Conservation (phyloP, 2,888 invertebrate genomes). For the Torymus tubicola region DNA sequence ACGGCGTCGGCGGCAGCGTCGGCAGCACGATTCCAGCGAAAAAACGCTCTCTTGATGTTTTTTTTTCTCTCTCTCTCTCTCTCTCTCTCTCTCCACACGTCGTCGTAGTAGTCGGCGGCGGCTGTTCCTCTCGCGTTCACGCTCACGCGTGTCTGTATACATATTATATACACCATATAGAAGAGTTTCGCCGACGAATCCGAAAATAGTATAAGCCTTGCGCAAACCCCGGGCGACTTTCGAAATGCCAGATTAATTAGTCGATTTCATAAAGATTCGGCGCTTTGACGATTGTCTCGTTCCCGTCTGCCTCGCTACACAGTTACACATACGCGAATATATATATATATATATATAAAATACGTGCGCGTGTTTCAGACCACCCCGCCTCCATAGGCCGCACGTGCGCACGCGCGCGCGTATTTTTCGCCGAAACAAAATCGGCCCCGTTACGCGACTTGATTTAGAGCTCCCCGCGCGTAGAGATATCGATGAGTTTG, state of each 20-base stretch:
- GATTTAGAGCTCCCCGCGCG: conserved; percentile 44
- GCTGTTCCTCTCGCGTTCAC: no score
- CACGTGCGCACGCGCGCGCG: neutral
- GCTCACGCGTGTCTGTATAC: no score
- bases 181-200: no score
- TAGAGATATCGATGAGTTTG: conserved; percentile 39
- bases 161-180: no score
- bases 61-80: neutral
- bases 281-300: conserved; percentile 58
- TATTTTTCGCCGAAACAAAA: conserved; percentile 44
- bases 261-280: conserved; percentile 61
- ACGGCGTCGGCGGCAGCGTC: conserved; percentile 10
- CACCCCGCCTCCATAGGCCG: conserved; percentile 35
- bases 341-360: no score
- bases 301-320: neutral
- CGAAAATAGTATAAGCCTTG: neutral
- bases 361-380: neutral
- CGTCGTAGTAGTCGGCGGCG: conserved; percentile 6
- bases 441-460: conserved; percentile 35
- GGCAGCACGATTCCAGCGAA: conserved; percentile 8
- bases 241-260: conserved; percentile 72
- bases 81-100: neutral
- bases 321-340: neutral
- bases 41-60: neutral
- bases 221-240: conserved; percentile 46